Conservation (phyloP, 2,113 vertebrate genomes). For the Corythoichthys haematopterus region DNA sequence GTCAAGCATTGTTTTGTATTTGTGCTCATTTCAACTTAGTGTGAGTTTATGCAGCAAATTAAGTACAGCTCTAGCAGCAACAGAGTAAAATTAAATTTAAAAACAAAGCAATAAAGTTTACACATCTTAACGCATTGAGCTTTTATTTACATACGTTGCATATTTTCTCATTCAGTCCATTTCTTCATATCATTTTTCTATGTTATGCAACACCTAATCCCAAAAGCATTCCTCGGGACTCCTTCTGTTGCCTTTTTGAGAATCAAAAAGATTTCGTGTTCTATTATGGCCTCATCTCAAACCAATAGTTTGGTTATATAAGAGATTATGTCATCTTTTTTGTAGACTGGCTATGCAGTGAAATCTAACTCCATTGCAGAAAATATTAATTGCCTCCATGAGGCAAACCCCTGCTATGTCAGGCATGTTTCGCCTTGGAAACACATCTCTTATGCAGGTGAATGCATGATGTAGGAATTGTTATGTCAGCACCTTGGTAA, state of each 20-base stretch:
- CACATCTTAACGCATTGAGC: no score
- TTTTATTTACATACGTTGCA: not conserved
- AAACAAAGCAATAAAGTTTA: no score
- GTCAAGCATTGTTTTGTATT: not conserved
- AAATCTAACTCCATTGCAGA: conserved; percentile 31
- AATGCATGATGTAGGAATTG: conserved; percentile 11
- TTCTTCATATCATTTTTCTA: not conserved
- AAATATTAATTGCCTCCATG: not conserved
- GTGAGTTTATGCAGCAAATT: no score
- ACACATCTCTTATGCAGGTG: conserved; percentile 6
- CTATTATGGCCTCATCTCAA: conserved; percentile 15
- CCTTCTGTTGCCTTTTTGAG: not conserved
- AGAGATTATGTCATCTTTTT: conserved; percentile 45
- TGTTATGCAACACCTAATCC: conserved; percentile 12
- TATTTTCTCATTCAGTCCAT: not conserved
- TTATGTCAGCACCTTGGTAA: conserved; percentile 44
- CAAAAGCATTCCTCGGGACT: conserved; percentile 7
- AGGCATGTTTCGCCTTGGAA: conserved; percentile 22
- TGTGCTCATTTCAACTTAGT: not conserved
- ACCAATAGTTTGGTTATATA: conserved; percentile 42
- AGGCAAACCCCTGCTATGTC: conserved; percentile 24
- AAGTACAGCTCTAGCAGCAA: no score
- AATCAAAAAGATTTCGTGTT: conserved; percentile 17
- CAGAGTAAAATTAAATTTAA: no score
- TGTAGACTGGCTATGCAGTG: conserved; percentile 11